Base-by-base conservation (phyloP, 2,888 invertebrate genomes). In the Erebia ligea region DNA sequence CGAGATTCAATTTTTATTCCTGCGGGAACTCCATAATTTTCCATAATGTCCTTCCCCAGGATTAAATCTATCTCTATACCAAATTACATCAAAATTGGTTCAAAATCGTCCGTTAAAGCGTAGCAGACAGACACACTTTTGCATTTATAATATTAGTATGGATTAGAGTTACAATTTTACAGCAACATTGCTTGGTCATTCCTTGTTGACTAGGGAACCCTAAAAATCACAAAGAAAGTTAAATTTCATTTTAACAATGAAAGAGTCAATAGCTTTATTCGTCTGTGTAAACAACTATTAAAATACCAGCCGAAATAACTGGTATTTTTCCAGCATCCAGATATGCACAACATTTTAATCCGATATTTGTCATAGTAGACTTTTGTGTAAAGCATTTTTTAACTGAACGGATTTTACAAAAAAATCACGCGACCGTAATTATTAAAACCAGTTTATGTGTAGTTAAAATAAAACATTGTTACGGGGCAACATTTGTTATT, bases 381-480 rank as follows among this genome's bases (percentile, higher is more conserved):
- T 62, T 62, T 48, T 21, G 15, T 62, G 21, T 45, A 25, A 48
- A 61, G 21, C 62, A 62, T 62, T 62, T 62, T 54, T 48, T 45
- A 62, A 48, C 62, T 21, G 62, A 62, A 62, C 21, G 25, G 48
- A 62, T 62, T 62, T 48, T 21, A 21, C 48, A 62, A 48, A 62
- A 59, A 59, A 58, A 40, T 21, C 45, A 61, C 2, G 21, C 13
- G 21, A 48, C 62, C 62, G 48, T 62, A 48, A 62, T 62, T 62
- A 48, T 62, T 62, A 48, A 62, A 62, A 48, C 45, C 45, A 62
- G 62, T 48, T 62, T 62, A 48, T 59, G 17, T 52, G 52, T 57
- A 62, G 62, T 19, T 62, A 62, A 62, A 61, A 48, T 62, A 62
- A 62, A 62, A 62, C 62, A 62, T 62, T 48, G 62, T 62, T 21